Conservation (phyloP, 1,140 invertebrate genomes). For the Coelopa frigida region DNA sequence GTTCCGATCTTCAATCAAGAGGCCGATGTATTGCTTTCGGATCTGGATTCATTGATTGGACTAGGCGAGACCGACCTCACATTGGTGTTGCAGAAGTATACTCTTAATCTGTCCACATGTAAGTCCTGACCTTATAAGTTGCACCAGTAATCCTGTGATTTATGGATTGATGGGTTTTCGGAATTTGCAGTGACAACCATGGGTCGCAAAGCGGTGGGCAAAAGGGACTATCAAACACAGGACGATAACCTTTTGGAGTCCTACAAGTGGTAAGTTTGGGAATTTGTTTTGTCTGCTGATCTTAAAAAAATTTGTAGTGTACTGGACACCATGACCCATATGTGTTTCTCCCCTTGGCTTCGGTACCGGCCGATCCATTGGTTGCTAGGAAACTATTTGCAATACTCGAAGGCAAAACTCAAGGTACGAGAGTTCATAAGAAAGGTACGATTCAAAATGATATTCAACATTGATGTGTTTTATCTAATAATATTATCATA, state of each 20-base stretch:
- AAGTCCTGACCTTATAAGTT: slow-evolving; percentile 12
- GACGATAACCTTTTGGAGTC: slow-evolving; percentile 21
- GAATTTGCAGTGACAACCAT: no score
- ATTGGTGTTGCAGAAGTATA: slow-evolving; percentile 15
- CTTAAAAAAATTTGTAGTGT: slow-evolving; percentile 8
- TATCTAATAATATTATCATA: no score
- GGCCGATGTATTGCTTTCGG: slow-evolving; percentile 10
- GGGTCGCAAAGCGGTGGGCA: slow-evolving; percentile 25
- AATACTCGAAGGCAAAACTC: slow-evolving; percentile 22
- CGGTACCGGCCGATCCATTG: slow-evolving; percentile 16
- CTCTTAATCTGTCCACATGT: slow-evolving; percentile 28
- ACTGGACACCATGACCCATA: slow-evolving; percentile 32
- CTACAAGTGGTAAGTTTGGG: slow-evolving; percentile 28
- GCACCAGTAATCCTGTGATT: not conserved
- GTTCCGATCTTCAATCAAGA: slow-evolving; percentile 26
- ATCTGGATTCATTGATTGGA: slow-evolving; percentile 13
- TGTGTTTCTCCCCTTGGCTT: slow-evolving; percentile 37
- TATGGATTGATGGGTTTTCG: no score
- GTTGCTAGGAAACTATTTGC: slow-evolving; percentile 20
- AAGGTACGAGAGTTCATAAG: slow-evolving; percentile 28
- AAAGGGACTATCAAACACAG: slow-evolving; percentile 17
- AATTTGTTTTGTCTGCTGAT: not conserved
- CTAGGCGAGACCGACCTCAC: slow-evolving; percentile 14
- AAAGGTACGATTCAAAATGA: slow-evolving; percentile 18
- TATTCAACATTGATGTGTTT: no score